Evolutionary conservation across 2,113 vertebrate species (phyloP).

Genomic region (Podiceps cristatus): DNA sequence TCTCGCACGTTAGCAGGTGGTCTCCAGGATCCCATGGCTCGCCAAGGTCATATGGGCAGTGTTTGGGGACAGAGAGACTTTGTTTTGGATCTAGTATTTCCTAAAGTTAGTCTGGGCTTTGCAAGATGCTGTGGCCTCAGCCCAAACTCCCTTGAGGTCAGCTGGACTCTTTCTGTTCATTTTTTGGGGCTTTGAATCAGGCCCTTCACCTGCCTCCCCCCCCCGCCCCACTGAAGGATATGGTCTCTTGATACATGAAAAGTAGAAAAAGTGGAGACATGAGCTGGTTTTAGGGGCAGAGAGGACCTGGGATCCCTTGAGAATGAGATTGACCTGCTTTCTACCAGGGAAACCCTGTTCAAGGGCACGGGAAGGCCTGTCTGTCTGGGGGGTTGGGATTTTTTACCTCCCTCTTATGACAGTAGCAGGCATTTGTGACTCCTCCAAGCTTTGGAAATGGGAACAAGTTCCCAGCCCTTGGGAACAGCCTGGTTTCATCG

Average conservation of each 20-base stretch:
- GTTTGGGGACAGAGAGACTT: background rate
- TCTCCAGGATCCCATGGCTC: background rate
- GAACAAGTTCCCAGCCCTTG: background rate
- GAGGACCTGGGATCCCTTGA: background rate
- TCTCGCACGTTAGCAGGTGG: background rate
- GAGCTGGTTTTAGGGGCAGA: background rate
- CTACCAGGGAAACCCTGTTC: background rate
- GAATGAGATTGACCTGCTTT: background rate
- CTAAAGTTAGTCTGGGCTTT: background rate
- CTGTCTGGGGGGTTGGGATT: background rate
- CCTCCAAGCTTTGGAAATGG: background rate
- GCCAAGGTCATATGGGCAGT: fast-evolving
- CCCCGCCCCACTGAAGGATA: background rate
- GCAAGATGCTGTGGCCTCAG: background rate
- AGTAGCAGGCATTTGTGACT: background rate
- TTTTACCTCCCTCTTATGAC: background rate
- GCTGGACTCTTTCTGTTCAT: background rate
- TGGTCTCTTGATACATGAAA: background rate
- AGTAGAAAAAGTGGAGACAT: background rate
- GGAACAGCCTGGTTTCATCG: background rate
- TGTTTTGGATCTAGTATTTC: conserved; percentile 61
- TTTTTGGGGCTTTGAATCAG: background rate
- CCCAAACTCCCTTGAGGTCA: background rate
- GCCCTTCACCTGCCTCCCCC: background rate
- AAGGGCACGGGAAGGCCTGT: background rate